Percentiles rank a stretch among this genome's conserved stretches.
These are phyloP conservation scores for Penaeus vannamei DNA, from an alignment of 1,140 invertebrate species.

Conservation along the genomic window DNA sequence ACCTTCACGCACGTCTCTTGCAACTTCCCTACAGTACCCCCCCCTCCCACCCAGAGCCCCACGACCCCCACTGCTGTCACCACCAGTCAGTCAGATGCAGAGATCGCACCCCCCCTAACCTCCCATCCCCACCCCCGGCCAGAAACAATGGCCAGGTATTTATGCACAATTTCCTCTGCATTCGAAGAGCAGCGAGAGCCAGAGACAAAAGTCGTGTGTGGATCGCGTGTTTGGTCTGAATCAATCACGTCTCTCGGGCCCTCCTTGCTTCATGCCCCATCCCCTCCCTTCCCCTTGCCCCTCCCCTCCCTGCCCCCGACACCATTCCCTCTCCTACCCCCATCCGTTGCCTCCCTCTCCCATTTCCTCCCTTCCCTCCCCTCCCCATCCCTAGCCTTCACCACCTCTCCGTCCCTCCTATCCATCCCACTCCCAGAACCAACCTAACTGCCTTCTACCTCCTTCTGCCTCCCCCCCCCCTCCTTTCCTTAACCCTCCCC, in stretches of 20 bases:
- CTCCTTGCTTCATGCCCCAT: background rate
- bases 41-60: too few relatives aligned
- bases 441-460: too few relatives aligned
- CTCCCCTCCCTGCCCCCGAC: background rate
- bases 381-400: too few relatives aligned
- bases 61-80: too few relatives aligned
- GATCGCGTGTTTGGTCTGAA: slow-evolving; percentile 61
- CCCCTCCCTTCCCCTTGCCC: background rate
- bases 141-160: background rate
- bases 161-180: slow-evolving; percentile 30
- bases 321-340: background rate
- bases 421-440: too few relatives aligned
- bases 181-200: slow-evolving; percentile 31
- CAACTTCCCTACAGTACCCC: too few relatives aligned
- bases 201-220: slow-evolving; percentile 56
- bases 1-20: too few relatives aligned
- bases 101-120: too few relatives aligned
- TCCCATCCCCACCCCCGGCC: slow-evolving; percentile 11
- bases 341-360: background rate
- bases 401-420: too few relatives aligned
- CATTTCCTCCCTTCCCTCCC: background rate
- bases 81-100: too few relatives aligned
- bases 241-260: slow-evolving; percentile 57
- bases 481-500: too few relatives aligned
- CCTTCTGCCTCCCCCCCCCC: too few relatives aligned